phyloP scores from a whole-genome alignment of 2,888 invertebrate species.

The Brachypterus glaber region DNA sequence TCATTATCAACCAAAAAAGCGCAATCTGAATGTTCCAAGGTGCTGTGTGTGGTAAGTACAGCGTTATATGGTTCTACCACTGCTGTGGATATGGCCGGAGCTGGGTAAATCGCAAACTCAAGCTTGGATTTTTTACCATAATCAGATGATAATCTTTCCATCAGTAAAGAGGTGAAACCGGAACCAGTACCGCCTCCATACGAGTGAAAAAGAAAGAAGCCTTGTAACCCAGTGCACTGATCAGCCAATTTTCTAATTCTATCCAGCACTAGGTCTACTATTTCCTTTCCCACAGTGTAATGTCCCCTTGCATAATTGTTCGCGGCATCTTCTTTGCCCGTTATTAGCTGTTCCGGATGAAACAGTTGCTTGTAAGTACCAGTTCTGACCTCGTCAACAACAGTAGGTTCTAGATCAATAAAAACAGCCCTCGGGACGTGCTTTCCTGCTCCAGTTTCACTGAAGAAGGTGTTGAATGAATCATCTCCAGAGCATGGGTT shows the following conservation, averaged over 20 bases:
- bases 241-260: constrained; percentile 57
- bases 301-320: constrained; percentile 79
- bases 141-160: constrained; percentile 52
- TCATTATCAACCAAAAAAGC: constrained; percentile 66
- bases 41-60: constrained; percentile 56
- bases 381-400: constrained; percentile 53
- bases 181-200: constrained; percentile 73
- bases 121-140: constrained; percentile 55
- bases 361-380: constrained; percentile 48
- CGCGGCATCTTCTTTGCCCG: constrained; percentile 78
- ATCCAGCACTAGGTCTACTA: constrained; percentile 64
- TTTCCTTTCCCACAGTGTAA: constrained; percentile 67
- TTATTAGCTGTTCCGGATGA: constrained; percentile 64
- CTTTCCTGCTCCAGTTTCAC: constrained; percentile 55
- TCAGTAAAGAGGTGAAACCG: constrained; percentile 58
- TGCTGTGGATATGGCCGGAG: constrained; percentile 62
- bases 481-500: constrained; percentile 30
- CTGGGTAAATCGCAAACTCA: constrained; percentile 69
- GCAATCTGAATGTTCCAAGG: constrained; percentile 58
- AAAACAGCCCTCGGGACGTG: constrained; percentile 75
- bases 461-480: constrained; percentile 46
- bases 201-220: constrained; percentile 55
- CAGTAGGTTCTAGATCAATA: constrained; percentile 82
- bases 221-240: constrained; percentile 52
- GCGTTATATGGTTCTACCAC: constrained; percentile 72